Evolutionary conservation across 1,140 invertebrate genomes (phyloP).

Genomic region (Thalassaphorura encarpata): DNA sequence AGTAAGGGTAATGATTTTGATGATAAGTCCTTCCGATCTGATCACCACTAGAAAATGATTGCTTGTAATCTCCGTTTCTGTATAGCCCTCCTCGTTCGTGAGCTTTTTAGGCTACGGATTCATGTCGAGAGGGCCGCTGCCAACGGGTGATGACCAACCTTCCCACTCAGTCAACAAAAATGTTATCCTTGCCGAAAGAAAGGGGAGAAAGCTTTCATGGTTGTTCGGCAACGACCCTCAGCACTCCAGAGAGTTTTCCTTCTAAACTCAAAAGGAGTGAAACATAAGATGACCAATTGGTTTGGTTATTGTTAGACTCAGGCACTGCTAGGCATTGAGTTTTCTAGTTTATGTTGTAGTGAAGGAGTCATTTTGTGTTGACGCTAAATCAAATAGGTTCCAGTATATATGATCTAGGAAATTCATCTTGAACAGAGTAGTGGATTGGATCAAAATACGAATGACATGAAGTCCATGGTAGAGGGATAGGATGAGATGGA

Average conservation of each 20-base stretch:
- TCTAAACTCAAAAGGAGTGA: background rate
- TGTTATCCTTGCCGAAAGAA: too few species aligned
- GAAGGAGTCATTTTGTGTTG: too few species aligned
- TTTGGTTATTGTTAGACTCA: background rate
- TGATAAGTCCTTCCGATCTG: background rate
- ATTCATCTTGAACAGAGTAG: background rate
- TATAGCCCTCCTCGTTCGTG: background rate
- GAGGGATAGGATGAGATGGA: background rate
- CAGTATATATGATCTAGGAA: background rate
- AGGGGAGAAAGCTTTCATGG: too few species aligned
- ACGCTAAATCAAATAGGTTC: background rate
- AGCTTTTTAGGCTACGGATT: too few species aligned
- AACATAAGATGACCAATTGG: slow-evolving; percentile 4
- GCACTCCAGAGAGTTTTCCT: background rate
- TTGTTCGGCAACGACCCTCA: too few species aligned
- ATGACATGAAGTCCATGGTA: background rate
- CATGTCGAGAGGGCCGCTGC: too few species aligned
- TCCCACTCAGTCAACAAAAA: too few species aligned
- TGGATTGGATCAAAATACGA: background rate
- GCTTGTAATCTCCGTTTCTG: background rate
- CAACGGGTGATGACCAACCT: too few species aligned
- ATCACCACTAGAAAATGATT: background rate
- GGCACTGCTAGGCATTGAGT: too few species aligned
- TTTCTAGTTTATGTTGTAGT: too few species aligned
- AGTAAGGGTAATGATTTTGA: background rate